These are phyloP conservation scores for Drosophila melanica DNA, from an alignment of 1,140 invertebrate genomes.

Conservation along the genomic window DNA sequence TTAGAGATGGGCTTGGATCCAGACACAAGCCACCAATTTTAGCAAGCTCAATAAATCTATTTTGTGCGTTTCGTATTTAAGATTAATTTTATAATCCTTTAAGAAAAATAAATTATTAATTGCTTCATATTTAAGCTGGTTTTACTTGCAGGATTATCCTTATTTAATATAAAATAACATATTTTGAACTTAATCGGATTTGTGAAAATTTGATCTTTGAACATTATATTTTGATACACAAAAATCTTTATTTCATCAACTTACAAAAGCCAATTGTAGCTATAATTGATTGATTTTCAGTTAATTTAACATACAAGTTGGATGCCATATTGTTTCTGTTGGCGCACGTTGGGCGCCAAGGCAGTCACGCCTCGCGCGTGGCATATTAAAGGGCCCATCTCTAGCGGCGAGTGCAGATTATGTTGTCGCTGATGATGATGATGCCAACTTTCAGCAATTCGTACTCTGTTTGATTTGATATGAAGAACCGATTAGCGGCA, in stretches of 20 bases:
- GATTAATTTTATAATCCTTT: not conserved
- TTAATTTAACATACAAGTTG: not conserved
- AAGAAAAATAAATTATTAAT: not conserved
- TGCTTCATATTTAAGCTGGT: not conserved
- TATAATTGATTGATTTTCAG: too few relatives aligned
- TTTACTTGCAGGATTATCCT: too few relatives aligned
- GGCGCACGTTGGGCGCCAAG: not conserved
- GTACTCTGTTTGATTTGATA: constrained; percentile 68
- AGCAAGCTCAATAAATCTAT: constrained; percentile 18
- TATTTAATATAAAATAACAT: too few relatives aligned
- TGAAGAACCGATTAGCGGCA: constrained; percentile 79
- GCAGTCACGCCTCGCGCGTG: too few relatives aligned
- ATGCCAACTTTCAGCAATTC: constrained; percentile 41
- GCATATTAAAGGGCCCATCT: constrained; percentile 12
- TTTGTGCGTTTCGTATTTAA: not conserved
- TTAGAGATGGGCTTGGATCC: constrained; percentile 1
- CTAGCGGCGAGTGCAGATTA: constrained; percentile 26
- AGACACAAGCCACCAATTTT: not conserved
- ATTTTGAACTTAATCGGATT: too few relatives aligned
- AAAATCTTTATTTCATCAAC: too few relatives aligned
- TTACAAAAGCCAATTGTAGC: too few relatives aligned
- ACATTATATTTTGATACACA: too few relatives aligned
- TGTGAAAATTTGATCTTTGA: too few relatives aligned
- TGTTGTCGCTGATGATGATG: constrained; percentile 45
- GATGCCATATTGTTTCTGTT: too few relatives aligned